A percentile compares a stretch with the other conserved stretches of the same genome.
phyloP scores from a whole-genome alignment of 2,888 invertebrate genomes.

The Smittia aterrima region DNA sequence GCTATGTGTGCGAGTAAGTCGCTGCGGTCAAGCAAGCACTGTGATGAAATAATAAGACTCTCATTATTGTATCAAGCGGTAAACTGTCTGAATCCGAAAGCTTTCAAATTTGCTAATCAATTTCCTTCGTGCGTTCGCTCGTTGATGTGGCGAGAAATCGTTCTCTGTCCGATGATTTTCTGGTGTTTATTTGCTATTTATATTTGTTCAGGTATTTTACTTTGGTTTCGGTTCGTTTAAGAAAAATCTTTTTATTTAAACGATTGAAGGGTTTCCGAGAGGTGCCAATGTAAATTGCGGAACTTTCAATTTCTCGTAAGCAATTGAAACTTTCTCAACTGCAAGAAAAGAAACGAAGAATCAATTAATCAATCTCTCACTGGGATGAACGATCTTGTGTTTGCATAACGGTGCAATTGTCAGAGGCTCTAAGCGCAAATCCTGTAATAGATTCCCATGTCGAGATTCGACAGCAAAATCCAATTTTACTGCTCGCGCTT shows the following conservation, averaged over 20 bases:
- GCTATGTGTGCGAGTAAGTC: conserved; percentile 3
- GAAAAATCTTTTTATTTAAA: neutral
- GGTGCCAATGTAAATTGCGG: conserved; percentile 13
- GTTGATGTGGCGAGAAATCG: neutral
- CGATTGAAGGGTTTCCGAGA: neutral
- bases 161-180: neutral
- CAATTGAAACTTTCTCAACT: neutral
- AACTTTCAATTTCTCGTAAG: neutral
- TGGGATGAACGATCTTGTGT: neutral
- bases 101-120: neutral
- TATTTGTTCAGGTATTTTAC: neutral
- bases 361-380: neutral
- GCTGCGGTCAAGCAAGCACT: neutral
- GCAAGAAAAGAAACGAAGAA: neutral
- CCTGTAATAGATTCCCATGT: neutral
- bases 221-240: neutral
- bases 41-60: neutral
- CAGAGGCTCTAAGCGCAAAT: neutral
- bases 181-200: neutral
- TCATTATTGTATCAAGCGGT: conserved; percentile 16
- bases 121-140: neutral
- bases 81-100: neutral
- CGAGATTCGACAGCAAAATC: neutral
- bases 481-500: neutral
- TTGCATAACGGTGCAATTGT: neutral